Conservation (phyloP, 2,797 vertebrate genomes). For the Molossus alvarezi region DNA sequence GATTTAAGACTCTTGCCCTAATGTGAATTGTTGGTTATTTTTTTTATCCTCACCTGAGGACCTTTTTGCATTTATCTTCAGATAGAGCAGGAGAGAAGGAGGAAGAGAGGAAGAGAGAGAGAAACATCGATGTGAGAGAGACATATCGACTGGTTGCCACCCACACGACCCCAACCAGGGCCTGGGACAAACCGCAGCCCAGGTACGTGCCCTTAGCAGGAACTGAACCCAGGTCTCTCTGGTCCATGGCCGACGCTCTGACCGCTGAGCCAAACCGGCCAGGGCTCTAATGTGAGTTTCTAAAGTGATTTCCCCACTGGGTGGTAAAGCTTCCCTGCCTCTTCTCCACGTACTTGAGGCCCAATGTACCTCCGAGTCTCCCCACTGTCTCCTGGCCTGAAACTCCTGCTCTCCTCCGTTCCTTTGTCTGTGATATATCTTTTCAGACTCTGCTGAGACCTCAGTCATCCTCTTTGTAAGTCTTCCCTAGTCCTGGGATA, state of each 20-base stretch:
- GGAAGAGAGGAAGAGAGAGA: too few relatives aligned
- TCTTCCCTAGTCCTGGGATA: background rate
- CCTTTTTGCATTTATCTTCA: too few relatives aligned
- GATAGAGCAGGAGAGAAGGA: too few relatives aligned
- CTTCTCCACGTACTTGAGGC: background rate
- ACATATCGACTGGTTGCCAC: too few relatives aligned
- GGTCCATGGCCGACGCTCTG: too few relatives aligned
- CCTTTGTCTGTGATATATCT: slow-evolving; percentile 1
- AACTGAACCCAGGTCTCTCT: too few relatives aligned
- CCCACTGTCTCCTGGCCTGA: background rate
- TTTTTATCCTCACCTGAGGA: too few relatives aligned
- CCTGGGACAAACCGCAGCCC: too few relatives aligned
- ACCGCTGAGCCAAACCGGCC: too few relatives aligned
- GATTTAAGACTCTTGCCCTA: background rate
- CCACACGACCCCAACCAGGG: too few relatives aligned
- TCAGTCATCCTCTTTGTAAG: background rate
- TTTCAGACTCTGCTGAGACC: slow-evolving; percentile 16
- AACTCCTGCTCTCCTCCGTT: background rate
- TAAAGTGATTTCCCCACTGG: background rate
- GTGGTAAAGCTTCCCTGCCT: background rate
- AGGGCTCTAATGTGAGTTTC: background rate
- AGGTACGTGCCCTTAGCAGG: too few relatives aligned
- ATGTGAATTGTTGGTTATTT: background rate
- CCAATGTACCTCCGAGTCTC: background rate
- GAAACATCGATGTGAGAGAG: too few relatives aligned